Conservation (phyloP, 2,113 vertebrate genomes). For the Nerophis ophidion region DNA sequence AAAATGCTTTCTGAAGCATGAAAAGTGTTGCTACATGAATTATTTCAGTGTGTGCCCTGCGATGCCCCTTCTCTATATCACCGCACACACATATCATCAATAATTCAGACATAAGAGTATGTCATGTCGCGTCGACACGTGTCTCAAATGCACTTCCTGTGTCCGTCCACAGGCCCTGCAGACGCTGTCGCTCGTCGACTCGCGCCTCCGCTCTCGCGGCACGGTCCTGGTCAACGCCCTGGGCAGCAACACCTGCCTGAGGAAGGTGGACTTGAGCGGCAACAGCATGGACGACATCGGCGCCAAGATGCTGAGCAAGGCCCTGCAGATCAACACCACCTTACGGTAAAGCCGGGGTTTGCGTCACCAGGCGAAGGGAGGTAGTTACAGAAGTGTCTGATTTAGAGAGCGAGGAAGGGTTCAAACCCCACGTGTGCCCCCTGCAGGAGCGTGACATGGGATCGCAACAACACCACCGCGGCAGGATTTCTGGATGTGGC, state of each 20-base stretch:
- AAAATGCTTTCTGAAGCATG: too few species aligned
- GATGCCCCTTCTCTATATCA: constrained; percentile 27
- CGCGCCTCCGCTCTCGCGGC: constrained; percentile 78
- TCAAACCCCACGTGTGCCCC: constrained; percentile 15
- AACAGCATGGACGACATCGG: constrained; percentile 85
- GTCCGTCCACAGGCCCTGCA: constrained; percentile 70
- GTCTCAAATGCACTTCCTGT: not conserved
- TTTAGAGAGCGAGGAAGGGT: constrained; percentile 5
- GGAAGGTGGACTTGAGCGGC: constrained; percentile 82
- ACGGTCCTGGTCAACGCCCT: constrained; percentile 82
- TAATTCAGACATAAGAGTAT: constrained; percentile 37
- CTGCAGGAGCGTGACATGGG: constrained; percentile 83
- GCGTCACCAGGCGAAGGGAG: not conserved
- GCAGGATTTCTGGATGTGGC: constrained; percentile 83
- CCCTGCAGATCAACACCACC: constrained; percentile 75
- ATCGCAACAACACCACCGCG: constrained; percentile 81
- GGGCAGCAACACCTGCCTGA: constrained; percentile 83
- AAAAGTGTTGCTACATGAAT: constrained; percentile 31
- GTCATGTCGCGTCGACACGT: not conserved
- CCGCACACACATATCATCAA: constrained; percentile 37
- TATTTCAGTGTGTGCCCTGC: constrained; percentile 29
- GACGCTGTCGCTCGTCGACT: constrained; percentile 78
- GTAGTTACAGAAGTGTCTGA: not conserved
- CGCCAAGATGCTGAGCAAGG: constrained; percentile 87
- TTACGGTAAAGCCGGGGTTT: constrained; percentile 47